These are phyloP conservation scores for Himalopsyche anomala DNA, from an alignment of 2,888 invertebrate genomes.

Conservation along the genomic window DNA sequence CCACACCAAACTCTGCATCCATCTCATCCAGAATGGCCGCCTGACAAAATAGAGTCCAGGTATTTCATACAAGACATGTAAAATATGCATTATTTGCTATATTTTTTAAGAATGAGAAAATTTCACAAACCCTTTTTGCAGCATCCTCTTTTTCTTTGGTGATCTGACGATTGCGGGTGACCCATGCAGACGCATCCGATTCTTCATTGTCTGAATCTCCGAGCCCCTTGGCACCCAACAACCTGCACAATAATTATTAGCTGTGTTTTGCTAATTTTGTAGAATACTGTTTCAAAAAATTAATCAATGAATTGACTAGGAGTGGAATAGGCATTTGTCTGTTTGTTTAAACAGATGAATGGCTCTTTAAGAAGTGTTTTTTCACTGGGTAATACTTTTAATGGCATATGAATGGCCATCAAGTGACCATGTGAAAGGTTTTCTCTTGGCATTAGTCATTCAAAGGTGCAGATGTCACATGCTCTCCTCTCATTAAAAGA, in stretches of 20 bases:
- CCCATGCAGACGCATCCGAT: slow-evolving; percentile 88
- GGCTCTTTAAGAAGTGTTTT: not conserved
- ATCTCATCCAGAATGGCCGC: slow-evolving; percentile 96
- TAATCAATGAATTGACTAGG: no score
- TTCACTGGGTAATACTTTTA: slow-evolving; percentile 59
- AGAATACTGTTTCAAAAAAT: not conserved
- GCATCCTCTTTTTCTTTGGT: slow-evolving; percentile 90
- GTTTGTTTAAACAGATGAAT: no score
- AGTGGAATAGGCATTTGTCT: no score
- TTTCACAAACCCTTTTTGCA: slow-evolving; percentile 82
- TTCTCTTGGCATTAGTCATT: slow-evolving; percentile 30
- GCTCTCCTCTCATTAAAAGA: no score
- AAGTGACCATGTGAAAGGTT: slow-evolving; percentile 58
- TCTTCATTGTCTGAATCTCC: slow-evolving; percentile 84
- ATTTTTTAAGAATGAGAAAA: slow-evolving; percentile 49
- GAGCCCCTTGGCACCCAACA: slow-evolving; percentile 74
- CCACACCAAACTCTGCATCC: slow-evolving; percentile 95
- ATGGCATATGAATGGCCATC: slow-evolving; percentile 4
- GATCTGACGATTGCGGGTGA: slow-evolving; percentile 85
- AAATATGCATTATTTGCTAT: not conserved
- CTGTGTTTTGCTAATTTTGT: not conserved
- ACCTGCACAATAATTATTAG: slow-evolving; percentile 67
- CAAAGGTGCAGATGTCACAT: no score
- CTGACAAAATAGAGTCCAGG: slow-evolving; percentile 72
- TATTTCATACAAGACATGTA: not conserved